A percentile compares a stretch with the other conserved stretches of the same genome.
Evolutionary conservation across 2,888 invertebrate species (phyloP).

Genomic region (Autographa gamma): DNA sequence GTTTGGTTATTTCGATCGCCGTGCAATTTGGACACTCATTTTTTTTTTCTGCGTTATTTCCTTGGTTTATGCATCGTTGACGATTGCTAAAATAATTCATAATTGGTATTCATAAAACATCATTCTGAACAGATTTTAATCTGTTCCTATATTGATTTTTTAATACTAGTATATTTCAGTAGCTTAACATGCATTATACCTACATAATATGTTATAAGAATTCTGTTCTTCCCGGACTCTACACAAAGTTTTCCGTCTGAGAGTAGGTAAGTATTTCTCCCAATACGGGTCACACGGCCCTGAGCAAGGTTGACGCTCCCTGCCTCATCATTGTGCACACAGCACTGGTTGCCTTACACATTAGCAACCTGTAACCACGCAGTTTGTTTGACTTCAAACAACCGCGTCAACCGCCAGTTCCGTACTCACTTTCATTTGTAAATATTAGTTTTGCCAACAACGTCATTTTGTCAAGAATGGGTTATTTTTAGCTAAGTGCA

Average conservation of each 20-base stretch:
- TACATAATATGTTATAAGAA: too few species aligned
- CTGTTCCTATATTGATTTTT: too few species aligned
- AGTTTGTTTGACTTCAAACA: neutral
- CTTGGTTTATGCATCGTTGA: too few species aligned
- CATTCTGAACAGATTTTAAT: too few species aligned
- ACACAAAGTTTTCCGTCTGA: neutral
- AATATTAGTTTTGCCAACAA: neutral
- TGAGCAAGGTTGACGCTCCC: constrained; percentile 45
- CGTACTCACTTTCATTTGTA: neutral
- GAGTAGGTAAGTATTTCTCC: constrained; percentile 41
- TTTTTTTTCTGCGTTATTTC: too few species aligned
- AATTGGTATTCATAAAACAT: too few species aligned
- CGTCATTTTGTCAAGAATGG: neutral
- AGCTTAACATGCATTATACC: too few species aligned
- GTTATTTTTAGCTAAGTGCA: too few species aligned
- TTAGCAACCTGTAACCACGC: neutral
- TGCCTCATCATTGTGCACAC: constrained; percentile 14
- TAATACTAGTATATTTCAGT: too few species aligned
- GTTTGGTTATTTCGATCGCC: too few species aligned
- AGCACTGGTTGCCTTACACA: neutral
- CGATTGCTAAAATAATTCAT: too few species aligned
- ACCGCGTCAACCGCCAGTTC: neutral
- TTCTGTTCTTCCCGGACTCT: neutral
- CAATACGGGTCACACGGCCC: constrained; percentile 24
- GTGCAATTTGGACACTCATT: too few species aligned